A percentile compares a stretch with the other conserved stretches of the same genome.
These are phyloP conservation scores for Ichneumoninae sp. DNA, from an alignment of 2,888 invertebrate species.

Conservation along the genomic window DNA sequence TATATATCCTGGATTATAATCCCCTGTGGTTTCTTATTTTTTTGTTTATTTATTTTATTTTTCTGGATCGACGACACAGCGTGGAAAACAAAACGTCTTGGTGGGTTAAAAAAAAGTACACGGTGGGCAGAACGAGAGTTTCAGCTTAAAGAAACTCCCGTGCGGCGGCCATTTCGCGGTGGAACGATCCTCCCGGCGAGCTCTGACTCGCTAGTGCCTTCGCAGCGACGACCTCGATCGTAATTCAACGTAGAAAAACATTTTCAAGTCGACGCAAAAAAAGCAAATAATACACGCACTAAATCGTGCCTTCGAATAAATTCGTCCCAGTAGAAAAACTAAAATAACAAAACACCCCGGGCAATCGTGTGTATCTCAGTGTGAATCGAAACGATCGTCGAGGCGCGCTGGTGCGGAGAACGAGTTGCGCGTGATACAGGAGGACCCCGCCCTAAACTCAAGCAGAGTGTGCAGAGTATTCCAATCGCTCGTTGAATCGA, in stretches of 20 bases:
- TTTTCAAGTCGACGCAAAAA: constrained; percentile 2
- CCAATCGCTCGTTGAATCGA: constrained; percentile 32
- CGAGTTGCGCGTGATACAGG: constrained; percentile 45
- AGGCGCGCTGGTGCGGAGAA: constrained; percentile 46
- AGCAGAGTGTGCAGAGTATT: constrained; percentile 9
- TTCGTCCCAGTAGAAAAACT: not conserved
- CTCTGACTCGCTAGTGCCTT: constrained; percentile 10
- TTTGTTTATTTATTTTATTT: constrained; percentile 3
- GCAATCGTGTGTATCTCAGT: not conserved
- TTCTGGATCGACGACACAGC: constrained; percentile 32
- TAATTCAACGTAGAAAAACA: constrained; percentile 29
- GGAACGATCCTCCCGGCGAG: constrained; percentile 14
- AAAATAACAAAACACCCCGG: not conserved
- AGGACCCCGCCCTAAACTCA: constrained; percentile 54
- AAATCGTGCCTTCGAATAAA: constrained; percentile 14
- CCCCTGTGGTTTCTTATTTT: constrained; percentile 6
- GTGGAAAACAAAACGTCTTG: constrained; percentile 2
- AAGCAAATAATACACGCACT: constrained; percentile 10
- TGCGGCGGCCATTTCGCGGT: constrained; percentile 46
- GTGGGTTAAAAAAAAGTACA: not conserved
- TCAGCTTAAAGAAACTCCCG: constrained; percentile 20
- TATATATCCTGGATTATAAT: constrained; percentile 30
- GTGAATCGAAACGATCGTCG: constrained; percentile 8
- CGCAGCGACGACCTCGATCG: constrained; percentile 4
- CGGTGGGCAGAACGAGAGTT: constrained; percentile 14